phyloP scores from a whole-genome alignment of 2,888 invertebrate genomes.

The Busseola fusca region DNA sequence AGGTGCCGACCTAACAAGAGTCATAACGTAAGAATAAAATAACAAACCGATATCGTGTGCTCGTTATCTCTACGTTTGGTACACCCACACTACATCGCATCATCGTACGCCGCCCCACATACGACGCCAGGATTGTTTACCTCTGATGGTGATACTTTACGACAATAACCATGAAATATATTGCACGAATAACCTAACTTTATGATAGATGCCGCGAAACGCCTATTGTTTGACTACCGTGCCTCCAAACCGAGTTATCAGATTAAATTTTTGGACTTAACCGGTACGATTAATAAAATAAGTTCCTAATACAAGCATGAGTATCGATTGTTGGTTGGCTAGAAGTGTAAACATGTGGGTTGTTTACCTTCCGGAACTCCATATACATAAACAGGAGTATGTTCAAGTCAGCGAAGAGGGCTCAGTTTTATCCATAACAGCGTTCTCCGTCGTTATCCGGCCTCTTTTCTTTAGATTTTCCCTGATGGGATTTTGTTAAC shows the following conservation, averaged over 20 bases:
- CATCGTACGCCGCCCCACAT: conserved; percentile 20
- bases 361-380: conserved; percentile 44
- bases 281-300: conserved; percentile 45
- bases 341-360: conserved; percentile 49
- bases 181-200: conserved; percentile 38
- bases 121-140: conserved; percentile 52
- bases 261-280: conserved; percentile 46
- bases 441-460: conserved; percentile 16
- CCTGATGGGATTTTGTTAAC: conserved; percentile 41
- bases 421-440: conserved; percentile 43
- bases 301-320: conserved; percentile 37
- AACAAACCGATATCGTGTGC: conserved; percentile 73
- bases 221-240: conserved; percentile 45
- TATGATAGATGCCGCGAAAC: conserved; percentile 35
- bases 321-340: conserved; percentile 37
- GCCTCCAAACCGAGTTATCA: conserved; percentile 27
- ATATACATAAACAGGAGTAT: conserved; percentile 36
- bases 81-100: conserved; percentile 59
- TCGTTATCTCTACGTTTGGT: conserved; percentile 76
- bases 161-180: conserved; percentile 46
- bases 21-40: conserved; percentile 76
- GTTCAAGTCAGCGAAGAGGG: conserved; percentile 25
- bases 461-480: conserved; percentile 35
- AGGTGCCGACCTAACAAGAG: conserved; percentile 75
- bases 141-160: conserved; percentile 38